Conservation (phyloP, 2,113 vertebrate genomes). For the Eudyptes chrysolophus region DNA sequence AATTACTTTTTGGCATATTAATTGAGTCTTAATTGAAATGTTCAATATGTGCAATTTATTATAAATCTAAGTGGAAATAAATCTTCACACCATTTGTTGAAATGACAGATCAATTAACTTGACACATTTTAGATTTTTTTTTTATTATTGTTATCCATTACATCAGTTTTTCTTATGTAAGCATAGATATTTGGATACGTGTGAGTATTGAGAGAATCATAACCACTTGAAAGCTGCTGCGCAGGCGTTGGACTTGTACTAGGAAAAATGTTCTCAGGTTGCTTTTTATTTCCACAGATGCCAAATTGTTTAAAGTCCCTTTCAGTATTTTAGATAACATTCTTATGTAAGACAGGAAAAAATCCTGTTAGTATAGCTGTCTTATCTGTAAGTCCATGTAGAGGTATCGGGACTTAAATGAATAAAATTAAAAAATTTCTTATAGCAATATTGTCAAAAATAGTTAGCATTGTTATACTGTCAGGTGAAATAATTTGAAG, state of each 20-base stretch:
- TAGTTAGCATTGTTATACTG: background rate
- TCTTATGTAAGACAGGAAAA: background rate
- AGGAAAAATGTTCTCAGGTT: background rate
- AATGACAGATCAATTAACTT: background rate
- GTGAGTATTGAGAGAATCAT: background rate
- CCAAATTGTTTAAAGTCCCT: background rate
- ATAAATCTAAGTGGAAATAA: background rate
- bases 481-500: background rate
- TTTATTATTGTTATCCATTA: background rate
- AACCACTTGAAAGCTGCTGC: background rate
- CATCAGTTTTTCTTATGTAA: background rate
- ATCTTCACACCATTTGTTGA: background rate
- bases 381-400: background rate
- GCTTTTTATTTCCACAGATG: background rate
- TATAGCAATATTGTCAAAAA: background rate
- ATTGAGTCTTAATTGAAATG: background rate
- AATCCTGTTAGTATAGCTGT: background rate
- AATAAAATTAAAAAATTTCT: background rate
- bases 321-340: background rate
- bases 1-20: background rate
- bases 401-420: background rate
- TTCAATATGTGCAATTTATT: background rate
- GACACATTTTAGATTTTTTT: background rate
- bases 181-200: background rate
- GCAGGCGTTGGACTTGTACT: background rate